Evolutionary conservation across 2,113 vertebrate genomes (phyloP).

Genomic region (Nesoenas mayeri): DNA sequence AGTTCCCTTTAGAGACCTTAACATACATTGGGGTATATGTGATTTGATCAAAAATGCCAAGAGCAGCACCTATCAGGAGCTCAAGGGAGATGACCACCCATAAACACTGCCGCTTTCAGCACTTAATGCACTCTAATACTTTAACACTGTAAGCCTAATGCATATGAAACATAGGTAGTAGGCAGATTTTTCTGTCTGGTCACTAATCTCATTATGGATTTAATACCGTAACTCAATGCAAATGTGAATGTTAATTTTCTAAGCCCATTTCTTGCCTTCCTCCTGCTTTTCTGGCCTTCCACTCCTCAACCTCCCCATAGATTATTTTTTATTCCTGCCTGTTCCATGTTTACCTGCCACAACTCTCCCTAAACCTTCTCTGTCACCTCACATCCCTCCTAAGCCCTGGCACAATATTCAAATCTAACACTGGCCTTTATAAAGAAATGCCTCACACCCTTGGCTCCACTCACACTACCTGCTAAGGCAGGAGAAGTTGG

Average conservation of each 20-base stretch:
- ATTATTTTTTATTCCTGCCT: background rate
- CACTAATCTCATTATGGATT: background rate
- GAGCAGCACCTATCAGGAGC: background rate
- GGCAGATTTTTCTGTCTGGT: background rate
- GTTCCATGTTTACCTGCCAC: background rate
- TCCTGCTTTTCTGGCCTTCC: background rate
- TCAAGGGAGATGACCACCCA: background rate
- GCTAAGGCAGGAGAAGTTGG: background rate
- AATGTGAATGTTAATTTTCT: background rate
- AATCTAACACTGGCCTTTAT: background rate
- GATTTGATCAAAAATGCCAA: background rate
- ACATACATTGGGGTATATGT: background rate
- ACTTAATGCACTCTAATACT: background rate
- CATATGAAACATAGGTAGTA: background rate
- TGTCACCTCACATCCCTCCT: background rate
- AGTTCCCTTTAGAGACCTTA: background rate
- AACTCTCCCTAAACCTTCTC: background rate
- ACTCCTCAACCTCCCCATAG: accelerated
- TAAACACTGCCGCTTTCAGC: background rate
- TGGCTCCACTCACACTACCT: background rate
- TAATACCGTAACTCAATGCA: background rate
- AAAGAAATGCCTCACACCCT: background rate
- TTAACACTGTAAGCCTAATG: background rate
- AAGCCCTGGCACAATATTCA: background rate
- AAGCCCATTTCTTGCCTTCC: background rate